Base-by-base conservation (phyloP, 2,888 invertebrate species). In the Caenorhabditis sp. region DNA sequence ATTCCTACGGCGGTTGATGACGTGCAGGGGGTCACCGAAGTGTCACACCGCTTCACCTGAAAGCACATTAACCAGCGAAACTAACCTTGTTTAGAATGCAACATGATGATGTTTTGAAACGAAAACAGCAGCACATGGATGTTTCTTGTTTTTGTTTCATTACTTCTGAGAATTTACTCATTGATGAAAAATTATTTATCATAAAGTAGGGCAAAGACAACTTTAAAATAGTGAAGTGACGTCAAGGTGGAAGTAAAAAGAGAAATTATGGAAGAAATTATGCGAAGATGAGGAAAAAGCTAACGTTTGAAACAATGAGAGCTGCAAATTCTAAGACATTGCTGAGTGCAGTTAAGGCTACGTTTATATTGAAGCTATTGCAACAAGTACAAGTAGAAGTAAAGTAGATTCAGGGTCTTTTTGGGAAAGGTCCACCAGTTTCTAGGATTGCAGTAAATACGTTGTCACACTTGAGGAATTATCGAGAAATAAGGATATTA, bases 381-480 rank as follows among this genome's bases (percentile, higher is more conserved):
- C 81, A 81, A 63, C 81, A 81, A 41, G n/a, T n/a, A n/a, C n/a
- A n/a, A n/a, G 35, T 61, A 69, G 70, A 81, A 74, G 63, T 66
- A 66, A 70, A 56, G 63, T 54, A 47, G 61, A 56, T 70, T 59
- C 56, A 31, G 44, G 44, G 70, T 19, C 56, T 66, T 66, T 77
- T 68, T 59, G 66, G 69, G 56, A 64, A 24, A 14, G 44, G 56
- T 76, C 70, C 79, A 83, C 83, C 83, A 79, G 83, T 83, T 79
- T 79, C 83, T 83, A 83, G n/a, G 31, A 83, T 82, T 82, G 82
- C 82, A 47, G 69, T 69, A 77, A 73, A 61, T 35, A 70, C 51
- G n/a, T 54, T 35, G 77, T 77, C 77, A 56, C 19, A 28, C n/a
- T 47, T 14, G 8, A n/a, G 26, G 2, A 47, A 47, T 19, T 4